Conservation (phyloP, 2,888 invertebrate genomes). For the Nipponacmea schrenckii region DNA sequence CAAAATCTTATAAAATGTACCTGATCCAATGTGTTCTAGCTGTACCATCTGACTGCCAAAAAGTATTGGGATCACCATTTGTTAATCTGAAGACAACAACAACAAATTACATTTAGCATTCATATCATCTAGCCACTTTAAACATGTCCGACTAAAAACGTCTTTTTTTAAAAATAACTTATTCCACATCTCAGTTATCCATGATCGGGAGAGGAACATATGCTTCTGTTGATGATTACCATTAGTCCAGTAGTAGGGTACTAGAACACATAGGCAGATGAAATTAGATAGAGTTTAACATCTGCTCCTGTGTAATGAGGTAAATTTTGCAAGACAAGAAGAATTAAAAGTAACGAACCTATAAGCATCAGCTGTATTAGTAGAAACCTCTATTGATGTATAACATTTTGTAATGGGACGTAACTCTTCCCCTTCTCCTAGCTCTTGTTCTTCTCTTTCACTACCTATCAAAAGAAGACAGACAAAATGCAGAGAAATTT, state of each 20-base stretch:
- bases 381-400: constrained; percentile 60
- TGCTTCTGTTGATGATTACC: no score
- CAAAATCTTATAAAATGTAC: no score
- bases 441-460: constrained; percentile 42
- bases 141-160: background rate
- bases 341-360: constrained; percentile 37
- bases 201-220: background rate
- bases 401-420: constrained; percentile 58
- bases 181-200: background rate
- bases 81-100: constrained; percentile 42
- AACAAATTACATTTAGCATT: no score
- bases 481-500: background rate
- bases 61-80: constrained; percentile 54
- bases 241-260: no score
- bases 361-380: constrained; percentile 58
- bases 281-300: no score
- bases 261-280: background rate
- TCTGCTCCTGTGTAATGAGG: no score
- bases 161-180: background rate
- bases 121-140: no score
- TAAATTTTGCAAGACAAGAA: no score
- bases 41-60: constrained; percentile 67
- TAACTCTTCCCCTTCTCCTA: constrained; percentile 58
- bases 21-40: constrained; percentile 66
- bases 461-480: constrained; percentile 27